Evolutionary conservation across 1,140 invertebrate species (phyloP).

Genomic region (Leptoteleia sp.): DNA sequence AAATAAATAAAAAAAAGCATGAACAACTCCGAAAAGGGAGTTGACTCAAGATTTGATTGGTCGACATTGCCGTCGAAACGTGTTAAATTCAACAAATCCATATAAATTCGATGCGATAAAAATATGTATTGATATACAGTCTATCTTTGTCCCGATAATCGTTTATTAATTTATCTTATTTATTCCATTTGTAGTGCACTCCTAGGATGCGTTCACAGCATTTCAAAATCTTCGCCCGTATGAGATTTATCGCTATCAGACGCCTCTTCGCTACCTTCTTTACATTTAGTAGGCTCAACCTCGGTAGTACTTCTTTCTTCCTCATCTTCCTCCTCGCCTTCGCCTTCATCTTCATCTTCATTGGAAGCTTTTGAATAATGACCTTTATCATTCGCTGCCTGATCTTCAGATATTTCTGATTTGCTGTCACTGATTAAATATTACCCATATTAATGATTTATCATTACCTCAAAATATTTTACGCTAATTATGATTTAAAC

Average conservation of each 20-base stretch:
- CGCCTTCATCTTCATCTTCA: too few relatives aligned
- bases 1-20: constrained; percentile 22
- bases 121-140: constrained; percentile 54
- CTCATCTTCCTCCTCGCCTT: constrained; percentile 51
- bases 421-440: constrained; percentile 62
- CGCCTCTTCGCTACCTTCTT: too few relatives aligned
- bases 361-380: constrained; percentile 64
- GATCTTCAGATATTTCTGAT: constrained; percentile 59
- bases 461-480: too few relatives aligned
- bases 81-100: constrained; percentile 31
- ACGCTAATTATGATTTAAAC: too few relatives aligned
- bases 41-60: constrained; percentile 6
- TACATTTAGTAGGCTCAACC: constrained; percentile 66
- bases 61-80: neutral
- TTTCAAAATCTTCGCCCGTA: too few relatives aligned
- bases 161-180: constrained; percentile 22
- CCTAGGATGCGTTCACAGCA: constrained; percentile 74
- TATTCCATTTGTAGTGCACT: constrained; percentile 16
- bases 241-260: too few relatives aligned
- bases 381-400: constrained; percentile 47
- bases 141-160: constrained; percentile 25
- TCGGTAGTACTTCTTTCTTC: constrained; percentile 63
- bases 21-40: constrained; percentile 4
- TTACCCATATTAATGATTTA: too few relatives aligned
- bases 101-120: constrained; percentile 49